Conservation (phyloP, 2,797 vertebrate species). For the Scolopax bukidnonensis region DNA sequence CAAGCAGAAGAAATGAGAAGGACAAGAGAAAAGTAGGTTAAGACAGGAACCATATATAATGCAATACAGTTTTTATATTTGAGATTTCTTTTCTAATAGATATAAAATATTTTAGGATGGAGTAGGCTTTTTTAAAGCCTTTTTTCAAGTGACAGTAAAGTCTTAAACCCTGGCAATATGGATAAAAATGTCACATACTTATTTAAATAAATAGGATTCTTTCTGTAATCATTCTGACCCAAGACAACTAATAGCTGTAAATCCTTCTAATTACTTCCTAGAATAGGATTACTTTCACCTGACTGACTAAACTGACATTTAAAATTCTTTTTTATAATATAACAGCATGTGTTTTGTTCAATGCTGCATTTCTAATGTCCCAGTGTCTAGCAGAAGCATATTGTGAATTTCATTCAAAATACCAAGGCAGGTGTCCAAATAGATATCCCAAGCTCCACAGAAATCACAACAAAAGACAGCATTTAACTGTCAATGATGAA, state of each 20-base stretch:
- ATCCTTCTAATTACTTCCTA: slow-evolving; percentile 54
- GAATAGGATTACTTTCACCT: slow-evolving; percentile 58
- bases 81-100: neutral
- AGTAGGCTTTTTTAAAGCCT: neutral
- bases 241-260: slow-evolving; percentile 44
- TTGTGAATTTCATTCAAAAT: neutral
- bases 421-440: neutral
- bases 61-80: neutral
- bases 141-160: neutral
- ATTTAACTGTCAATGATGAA: neutral
- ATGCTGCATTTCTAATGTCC: slow-evolving; percentile 4
- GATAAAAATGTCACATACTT: neutral
- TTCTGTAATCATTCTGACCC: slow-evolving; percentile 19
- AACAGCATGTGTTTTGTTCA: neutral
- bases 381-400: neutral
- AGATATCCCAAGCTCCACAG: neutral
- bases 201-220: slow-evolving; percentile 41
- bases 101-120: neutral
- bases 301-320: slow-evolving; percentile 49
- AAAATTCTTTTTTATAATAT: slow-evolving; percentile 26
- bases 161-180: neutral
- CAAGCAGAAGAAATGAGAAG: neutral
- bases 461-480: neutral
- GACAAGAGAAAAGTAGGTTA: neutral
- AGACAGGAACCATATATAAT: neutral